Evolutionary conservation across 2,888 invertebrate genomes (phyloP), one percentile per base, ranked within the genome.

Genomic region (Cheilosia vernalis): DNA sequence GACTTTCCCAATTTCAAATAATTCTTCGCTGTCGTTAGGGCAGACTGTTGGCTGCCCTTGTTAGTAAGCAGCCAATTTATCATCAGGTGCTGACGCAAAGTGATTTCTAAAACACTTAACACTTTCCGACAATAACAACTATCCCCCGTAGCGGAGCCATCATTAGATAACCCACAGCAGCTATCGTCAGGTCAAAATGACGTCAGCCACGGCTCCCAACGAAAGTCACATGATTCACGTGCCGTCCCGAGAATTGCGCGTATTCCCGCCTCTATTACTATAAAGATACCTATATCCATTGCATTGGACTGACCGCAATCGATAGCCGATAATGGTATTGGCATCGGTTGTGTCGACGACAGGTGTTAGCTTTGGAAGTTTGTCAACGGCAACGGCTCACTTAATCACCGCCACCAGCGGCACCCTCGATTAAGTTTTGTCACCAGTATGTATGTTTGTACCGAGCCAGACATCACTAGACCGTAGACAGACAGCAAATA

Each of bases 401-500:
- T 69, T 37, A 42, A 17, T 37, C 69, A 27, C 40, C 53, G 30
- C 21, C 33, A n/a, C 24, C n/a, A 51, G 33, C 58, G 30, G 51
- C 60, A 67, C 66, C 56, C 69, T 63, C 56, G 21, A 40, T 19
- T 53, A 56, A 44, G 42, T 72, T 55, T 49, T 79, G 58, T 60
- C 64, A 56, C 58, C 61, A 55, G 74, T 13, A 9, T 13, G 37
- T 13, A 13, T 13, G 37, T 37, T 10, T 37, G 37, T 9, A 17
- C 33, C 13, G 13, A 51, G 51, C 53, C 21, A 49, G 61, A 44
- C 70, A 27, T 47, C 76, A 63, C 42, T 44, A 76, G 70, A 82
- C 72, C 72, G 49, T 67, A 83, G 78, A 78, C 83, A 73, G 78
- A 83, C 61, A 51, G 63, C 78, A 78, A 78, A 83, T 73, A 78